phyloP scores from a whole-genome alignment of 2,797 vertebrate genomes.

The Lepilemur ruficaudatus region DNA sequence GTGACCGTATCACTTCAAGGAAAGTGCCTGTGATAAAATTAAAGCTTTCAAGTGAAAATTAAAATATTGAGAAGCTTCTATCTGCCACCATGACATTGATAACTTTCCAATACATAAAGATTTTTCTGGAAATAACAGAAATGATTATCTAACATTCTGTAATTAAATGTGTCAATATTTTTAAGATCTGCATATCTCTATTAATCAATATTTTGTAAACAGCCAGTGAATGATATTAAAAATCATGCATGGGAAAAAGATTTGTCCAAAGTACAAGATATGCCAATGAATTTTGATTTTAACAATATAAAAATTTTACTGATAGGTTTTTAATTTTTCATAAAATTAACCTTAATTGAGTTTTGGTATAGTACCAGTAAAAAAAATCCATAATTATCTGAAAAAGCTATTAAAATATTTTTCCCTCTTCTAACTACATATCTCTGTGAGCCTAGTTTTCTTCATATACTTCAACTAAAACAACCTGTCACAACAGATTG shows the following conservation, averaged over 20 bases:
- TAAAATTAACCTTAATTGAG: neutral
- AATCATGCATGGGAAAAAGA: neutral
- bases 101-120: neutral
- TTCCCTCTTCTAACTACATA: neutral
- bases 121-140: neutral
- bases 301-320: neutral
- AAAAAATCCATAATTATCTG: neutral
- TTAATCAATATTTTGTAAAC: slow-evolving; percentile 5
- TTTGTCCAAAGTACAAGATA: neutral
- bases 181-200: neutral
- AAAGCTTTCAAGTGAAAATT: neutral
- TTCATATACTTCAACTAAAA: neutral
- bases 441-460: neutral
- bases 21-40: neutral
- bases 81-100: neutral
- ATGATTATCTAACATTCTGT: neutral
- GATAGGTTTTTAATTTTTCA: slow-evolving; percentile 9
- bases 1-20: neutral
- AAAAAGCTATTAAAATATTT: slow-evolving; percentile 26
- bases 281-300: slow-evolving; percentile 17
- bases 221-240: neutral
- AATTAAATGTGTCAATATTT: neutral
- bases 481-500: neutral
- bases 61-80: neutral
- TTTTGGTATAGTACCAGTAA: neutral